A percentile compares a stretch with the other conserved stretches of the same genome.
These are phyloP conservation scores for Gorsachius magnificus DNA, from an alignment of 2,797 vertebrate species.

Conservation along the genomic window DNA sequence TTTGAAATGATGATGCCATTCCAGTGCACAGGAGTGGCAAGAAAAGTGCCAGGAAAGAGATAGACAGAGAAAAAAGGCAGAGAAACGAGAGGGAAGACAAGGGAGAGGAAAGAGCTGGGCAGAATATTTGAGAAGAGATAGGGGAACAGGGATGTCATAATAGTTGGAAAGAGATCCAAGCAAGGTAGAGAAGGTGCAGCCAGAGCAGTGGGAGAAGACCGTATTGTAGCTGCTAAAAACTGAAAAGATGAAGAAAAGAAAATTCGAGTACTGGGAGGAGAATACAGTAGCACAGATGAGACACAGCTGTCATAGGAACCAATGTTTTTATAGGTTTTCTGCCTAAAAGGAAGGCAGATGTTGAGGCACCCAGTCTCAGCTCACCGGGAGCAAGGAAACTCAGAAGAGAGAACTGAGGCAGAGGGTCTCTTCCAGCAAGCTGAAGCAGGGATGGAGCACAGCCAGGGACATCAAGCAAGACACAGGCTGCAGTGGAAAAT, in stretches of 20 bases:
- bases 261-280: not conserved
- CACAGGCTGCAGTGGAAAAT: not conserved
- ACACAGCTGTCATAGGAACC: not conserved
- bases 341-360: not conserved
- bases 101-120: not conserved
- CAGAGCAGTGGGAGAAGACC: not conserved
- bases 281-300: not conserved
- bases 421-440: not conserved
- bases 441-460: not conserved
- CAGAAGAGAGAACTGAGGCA: not conserved
- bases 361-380: not conserved
- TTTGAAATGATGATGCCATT: not conserved
- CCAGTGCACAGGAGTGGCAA: not conserved
- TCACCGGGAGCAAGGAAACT: not conserved
- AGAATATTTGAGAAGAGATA: not conserved
- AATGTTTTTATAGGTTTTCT: not conserved
- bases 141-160: fast-evolving
- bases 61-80: not conserved
- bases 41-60: not conserved
- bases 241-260: not conserved
- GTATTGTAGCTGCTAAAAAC: not conserved
- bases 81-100: not conserved
- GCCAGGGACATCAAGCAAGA: not conserved
- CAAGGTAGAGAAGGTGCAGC: not conserved
- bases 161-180: not conserved